Base-by-base conservation (phyloP, 2,888 invertebrate species). In the Coenonympha glycerion region DNA sequence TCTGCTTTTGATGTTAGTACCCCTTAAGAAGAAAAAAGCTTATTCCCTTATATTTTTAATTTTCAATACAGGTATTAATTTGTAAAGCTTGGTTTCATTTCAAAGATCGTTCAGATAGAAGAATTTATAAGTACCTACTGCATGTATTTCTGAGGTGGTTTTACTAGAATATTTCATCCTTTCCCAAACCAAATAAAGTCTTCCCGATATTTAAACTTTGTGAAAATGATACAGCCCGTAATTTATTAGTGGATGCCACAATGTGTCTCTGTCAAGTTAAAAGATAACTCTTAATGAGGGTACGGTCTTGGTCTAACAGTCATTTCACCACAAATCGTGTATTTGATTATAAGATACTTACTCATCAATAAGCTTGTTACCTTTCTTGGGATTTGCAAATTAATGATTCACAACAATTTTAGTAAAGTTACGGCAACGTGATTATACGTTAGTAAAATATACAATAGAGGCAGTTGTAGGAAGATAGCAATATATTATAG, bases 301-400 rank as follows among this genome's bases (percentile, higher is more conserved):
- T 52, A 47, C 24, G 39, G 50, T 49, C 47, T 45, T 49, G 39
- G 52, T 28, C 49, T 28, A 53, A 52, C 49, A 53, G 52, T 53
- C 51, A 53, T 58, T 56, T 53, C 57, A 45, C 47, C 53, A 58
- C 49, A 45, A 56, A 49, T 58, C 52, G 56, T 58, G 56, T 55
- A 48, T 55, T 49, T n/a, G n/a, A n/a, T n/a, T n/a, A n/a, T n/a
- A n/a, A n/a, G n/a, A n/a, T n/a, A 46, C 30, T 31, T 46, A 37
- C 46, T 18, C 28, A 55, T 52, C 49, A 54, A 45, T 54, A 48
- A 45, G 36, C 47, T 48, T 51, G 51, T 56, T 53, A 31, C 48
- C 46, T 51, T 44, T 42, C 41, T 39, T 56, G 45, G 37, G 46
- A 46, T 51, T 49, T 42, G 28, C 40, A 41, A 47, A 28, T 30